Conservation (phyloP, 2,113 vertebrate species). For the human region GRCh38 chr9:89515001-89515500, state of each 20-base stretch:
- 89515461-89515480: no score
- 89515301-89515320: no score
- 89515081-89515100: background rate
- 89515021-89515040: background rate
- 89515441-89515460: no score
- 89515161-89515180: background rate
- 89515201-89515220: rapidly evolving
- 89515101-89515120: rapidly evolving
- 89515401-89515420: no score
- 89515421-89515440: no score
- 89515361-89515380: no score
- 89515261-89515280: background rate
- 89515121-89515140: background rate
- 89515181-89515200: background rate
- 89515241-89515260: background rate
- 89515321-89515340: no score
- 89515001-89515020: background rate
- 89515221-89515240: background rate
- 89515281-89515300: no score
- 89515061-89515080: background rate
- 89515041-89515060: background rate
- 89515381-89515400: no score
- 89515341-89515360: no score
- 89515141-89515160: background rate
- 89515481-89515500: no score